These are phyloP conservation scores for Drymodes brunneopygia DNA, from an alignment of 2,113 vertebrate species.

Conservation along the genomic window DNA sequence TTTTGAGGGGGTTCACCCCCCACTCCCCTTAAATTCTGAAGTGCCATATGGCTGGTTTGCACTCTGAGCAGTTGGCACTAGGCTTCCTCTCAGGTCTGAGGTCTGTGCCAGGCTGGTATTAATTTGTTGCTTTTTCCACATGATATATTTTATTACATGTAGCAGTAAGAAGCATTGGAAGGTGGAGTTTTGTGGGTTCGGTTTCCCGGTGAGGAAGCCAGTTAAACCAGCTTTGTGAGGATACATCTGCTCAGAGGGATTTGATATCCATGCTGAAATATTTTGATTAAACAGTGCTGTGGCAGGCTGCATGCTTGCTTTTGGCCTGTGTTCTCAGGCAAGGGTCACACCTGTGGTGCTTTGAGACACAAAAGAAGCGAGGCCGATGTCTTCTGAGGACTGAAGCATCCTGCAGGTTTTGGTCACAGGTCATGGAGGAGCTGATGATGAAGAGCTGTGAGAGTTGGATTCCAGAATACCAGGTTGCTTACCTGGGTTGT, in stretches of 20 bases:
- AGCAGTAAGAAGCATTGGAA: not conserved
- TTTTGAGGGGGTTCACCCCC: accelerated
- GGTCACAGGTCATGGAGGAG: not conserved
- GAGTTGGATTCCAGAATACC: not conserved
- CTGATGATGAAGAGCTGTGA: not conserved
- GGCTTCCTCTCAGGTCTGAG: not conserved
- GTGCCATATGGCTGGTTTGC: not conserved
- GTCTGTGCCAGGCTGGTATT: not conserved
- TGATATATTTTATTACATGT: not conserved
- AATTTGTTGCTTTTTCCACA: not conserved
- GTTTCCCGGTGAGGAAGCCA: not conserved
- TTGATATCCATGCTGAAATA: not conserved
- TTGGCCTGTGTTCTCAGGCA: not conserved
- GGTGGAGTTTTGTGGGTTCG: not conserved
- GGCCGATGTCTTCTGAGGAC: not conserved
- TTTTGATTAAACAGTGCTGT: constrained; percentile 20
- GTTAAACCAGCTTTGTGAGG: constrained; percentile 29
- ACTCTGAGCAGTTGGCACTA: not conserved
- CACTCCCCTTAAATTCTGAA: not conserved
- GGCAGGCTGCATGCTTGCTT: not conserved
- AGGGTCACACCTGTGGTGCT: not conserved
- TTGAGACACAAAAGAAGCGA: accelerated
- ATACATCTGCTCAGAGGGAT: not conserved
- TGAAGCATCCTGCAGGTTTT: not conserved
- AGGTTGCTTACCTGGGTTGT: not conserved